These are phyloP conservation scores for Drosophila nigrodunni DNA, from an alignment of 1,140 invertebrate genomes.

Conservation along the genomic window DNA sequence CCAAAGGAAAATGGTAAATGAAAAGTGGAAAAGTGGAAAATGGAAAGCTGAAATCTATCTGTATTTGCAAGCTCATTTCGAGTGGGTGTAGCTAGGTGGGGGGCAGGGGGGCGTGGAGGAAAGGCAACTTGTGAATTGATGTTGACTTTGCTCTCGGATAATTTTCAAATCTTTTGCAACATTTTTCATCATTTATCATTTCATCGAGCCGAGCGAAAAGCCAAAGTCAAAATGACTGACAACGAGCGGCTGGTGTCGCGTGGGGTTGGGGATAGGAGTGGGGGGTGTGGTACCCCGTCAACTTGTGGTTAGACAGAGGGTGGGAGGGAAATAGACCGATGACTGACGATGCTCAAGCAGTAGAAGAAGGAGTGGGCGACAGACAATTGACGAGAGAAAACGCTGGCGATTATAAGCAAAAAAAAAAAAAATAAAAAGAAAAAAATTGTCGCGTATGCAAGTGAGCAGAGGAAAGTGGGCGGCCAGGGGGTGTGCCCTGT, in stretches of 20 bases:
- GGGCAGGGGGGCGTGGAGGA: background rate
- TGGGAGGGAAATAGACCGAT: slow-evolving; percentile 55
- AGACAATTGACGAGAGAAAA: slow-evolving; percentile 37
- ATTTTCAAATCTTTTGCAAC: slow-evolving; percentile 81
- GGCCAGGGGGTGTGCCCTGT: background rate
- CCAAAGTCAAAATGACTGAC: slow-evolving; percentile 83
- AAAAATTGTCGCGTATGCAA: slow-evolving; percentile 65
- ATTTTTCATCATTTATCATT: slow-evolving; percentile 85
- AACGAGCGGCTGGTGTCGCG: slow-evolving; percentile 73
- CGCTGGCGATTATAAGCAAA: slow-evolving; percentile 54
- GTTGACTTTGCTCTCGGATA: slow-evolving; percentile 77
- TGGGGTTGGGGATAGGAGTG: slow-evolving; percentile 12
- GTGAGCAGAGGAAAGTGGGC: background rate
- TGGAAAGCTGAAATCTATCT: slow-evolving; percentile 3
- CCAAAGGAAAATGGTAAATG: slow-evolving; percentile 12
- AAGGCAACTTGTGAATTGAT: slow-evolving; percentile 49
- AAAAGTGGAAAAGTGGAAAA: background rate
- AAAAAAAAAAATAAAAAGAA: slow-evolving; percentile 43
- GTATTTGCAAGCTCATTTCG: slow-evolving; percentile 75
- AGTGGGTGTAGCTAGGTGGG: background rate
- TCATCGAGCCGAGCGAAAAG: slow-evolving; percentile 70
- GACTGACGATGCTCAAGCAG: slow-evolving; percentile 55
- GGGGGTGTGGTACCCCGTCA: slow-evolving; percentile 38
- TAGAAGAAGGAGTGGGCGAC: background rate
- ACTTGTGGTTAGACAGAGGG: slow-evolving; percentile 43